These are phyloP conservation scores for Polydrusus tereticollis DNA, from an alignment of 2,888 invertebrate genomes.

Conservation along the genomic window DNA sequence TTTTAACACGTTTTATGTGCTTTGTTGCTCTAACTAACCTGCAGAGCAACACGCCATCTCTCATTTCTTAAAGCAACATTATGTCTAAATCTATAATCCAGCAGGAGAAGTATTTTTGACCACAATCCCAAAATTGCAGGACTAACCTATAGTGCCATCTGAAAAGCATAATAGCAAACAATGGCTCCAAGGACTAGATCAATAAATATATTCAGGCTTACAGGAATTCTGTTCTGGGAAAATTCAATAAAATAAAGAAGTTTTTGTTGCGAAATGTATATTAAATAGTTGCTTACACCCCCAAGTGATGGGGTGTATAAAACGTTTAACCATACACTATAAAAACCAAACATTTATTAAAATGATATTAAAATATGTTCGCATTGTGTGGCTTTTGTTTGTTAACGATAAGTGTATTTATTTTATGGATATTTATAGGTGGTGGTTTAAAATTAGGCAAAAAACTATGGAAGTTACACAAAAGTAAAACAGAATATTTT, in stretches of 20 bases:
- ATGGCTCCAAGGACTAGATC: not conserved
- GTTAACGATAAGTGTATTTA: not conserved
- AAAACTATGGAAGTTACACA: not conserved
- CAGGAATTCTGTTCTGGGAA: not conserved
- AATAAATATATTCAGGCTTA: not conserved
- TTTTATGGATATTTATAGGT: not conserved
- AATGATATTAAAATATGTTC: not conserved
- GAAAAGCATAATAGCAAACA: not conserved
- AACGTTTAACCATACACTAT: not conserved
- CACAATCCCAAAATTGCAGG: not conserved
- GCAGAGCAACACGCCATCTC: no score
- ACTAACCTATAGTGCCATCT: not conserved
- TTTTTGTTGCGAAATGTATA: not conserved
- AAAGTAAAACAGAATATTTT: not conserved
- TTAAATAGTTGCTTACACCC: not conserved
- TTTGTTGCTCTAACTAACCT: no score
- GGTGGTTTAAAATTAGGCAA: not conserved
- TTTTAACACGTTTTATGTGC: no score
- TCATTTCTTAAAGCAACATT: no score
- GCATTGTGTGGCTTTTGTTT: not conserved
- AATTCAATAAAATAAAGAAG: not conserved
- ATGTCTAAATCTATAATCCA: no score
- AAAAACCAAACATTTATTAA: not conserved
- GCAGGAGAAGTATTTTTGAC: no score
- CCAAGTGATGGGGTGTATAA: not conserved